These are phyloP conservation scores for Hydrolagus affinis DNA, from an alignment of 2,113 vertebrate species.

Conservation along the genomic window DNA sequence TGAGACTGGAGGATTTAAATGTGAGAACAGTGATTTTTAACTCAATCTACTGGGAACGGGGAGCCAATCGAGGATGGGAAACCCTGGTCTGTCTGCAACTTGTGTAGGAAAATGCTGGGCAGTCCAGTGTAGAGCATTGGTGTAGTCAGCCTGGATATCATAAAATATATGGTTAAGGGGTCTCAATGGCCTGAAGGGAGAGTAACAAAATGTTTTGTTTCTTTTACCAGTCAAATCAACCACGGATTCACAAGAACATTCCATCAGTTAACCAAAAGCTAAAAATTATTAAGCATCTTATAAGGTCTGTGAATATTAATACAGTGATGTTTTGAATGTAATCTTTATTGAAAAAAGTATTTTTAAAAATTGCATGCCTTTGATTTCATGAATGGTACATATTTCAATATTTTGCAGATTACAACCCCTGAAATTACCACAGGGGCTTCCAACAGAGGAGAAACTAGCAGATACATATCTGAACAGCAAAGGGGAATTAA, in stretches of 20 bases:
- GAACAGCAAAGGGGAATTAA: slow-evolving; percentile 74
- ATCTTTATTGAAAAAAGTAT: background rate
- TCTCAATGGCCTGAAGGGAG: too few species aligned
- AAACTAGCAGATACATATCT: slow-evolving; percentile 69
- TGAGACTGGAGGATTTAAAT: too few species aligned
- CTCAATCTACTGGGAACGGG: too few species aligned
- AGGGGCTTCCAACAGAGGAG: slow-evolving; percentile 77
- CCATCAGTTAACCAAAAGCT: slow-evolving; percentile 76
- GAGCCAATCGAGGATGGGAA: too few species aligned
- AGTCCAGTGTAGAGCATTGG: too few species aligned
- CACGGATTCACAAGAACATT: slow-evolving; percentile 86
- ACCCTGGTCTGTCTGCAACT: too few species aligned
- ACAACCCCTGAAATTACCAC: slow-evolving; percentile 75
- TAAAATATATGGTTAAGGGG: background rate
- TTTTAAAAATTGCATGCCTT: background rate
- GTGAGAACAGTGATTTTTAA: too few species aligned
- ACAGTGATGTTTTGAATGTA: background rate
- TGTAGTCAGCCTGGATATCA: background rate
- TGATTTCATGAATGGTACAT: background rate
- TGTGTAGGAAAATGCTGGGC: too few species aligned
- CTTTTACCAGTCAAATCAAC: slow-evolving; percentile 57
- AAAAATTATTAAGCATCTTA: slow-evolving; percentile 83
- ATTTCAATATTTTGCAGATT: slow-evolving; percentile 55
- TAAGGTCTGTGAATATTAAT: slow-evolving; percentile 65
- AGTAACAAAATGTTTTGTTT: slow-evolving; percentile 4